Evolutionary conservation across 2,797 vertebrate genomes (phyloP).

Genomic region (Crenichthys baileyi): DNA sequence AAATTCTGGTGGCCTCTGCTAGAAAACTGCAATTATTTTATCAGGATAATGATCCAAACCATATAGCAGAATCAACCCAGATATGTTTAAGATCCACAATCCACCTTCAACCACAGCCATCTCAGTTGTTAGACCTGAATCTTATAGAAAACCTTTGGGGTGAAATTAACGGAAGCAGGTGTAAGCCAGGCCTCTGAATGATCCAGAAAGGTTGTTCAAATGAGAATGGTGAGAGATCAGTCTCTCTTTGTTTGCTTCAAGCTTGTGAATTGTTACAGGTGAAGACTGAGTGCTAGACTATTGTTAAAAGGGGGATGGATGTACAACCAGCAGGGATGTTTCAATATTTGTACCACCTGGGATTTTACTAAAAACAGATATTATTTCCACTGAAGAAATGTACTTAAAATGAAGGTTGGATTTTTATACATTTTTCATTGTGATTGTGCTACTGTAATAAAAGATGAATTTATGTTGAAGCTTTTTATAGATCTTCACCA

Average conservation of each 20-base stretch:
- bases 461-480: neutral
- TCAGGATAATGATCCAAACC: neutral
- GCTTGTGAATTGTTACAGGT: neutral
- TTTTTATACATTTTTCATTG: neutral
- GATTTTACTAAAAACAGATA: neutral
- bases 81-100: neutral
- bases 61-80: neutral
- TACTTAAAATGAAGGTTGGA: slow-evolving; percentile 1
- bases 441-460: neutral
- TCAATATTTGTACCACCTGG: neutral
- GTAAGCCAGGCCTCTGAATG: too few species aligned
- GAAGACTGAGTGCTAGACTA: neutral
- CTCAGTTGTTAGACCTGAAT: neutral
- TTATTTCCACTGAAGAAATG: neutral
- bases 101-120: too few species aligned
- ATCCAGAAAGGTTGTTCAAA: too few species aligned
- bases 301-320: neutral
- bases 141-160: neutral
- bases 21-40: neutral
- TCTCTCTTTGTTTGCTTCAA: neutral
- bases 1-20: neutral
- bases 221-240: too few species aligned
- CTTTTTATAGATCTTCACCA: neutral
- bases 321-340: neutral
- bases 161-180: too few species aligned